A percentile compares a stretch with the other conserved stretches of the same genome.
These are phyloP conservation scores for Corythucha ciliata DNA, from an alignment of 2,888 invertebrate species.

Conservation along the genomic window DNA sequence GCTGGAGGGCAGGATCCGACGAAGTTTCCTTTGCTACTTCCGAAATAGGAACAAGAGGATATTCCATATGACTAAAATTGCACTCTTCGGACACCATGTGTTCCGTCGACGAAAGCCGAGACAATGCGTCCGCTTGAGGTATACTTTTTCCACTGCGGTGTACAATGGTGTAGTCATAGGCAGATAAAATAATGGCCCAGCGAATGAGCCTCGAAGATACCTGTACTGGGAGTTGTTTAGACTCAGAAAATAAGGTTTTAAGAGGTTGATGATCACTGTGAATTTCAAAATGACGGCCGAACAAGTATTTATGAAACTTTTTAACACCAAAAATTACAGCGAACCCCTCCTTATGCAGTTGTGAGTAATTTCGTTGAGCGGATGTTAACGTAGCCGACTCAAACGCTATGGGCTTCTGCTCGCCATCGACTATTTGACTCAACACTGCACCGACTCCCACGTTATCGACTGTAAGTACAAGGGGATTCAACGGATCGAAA, in stretches of 20 bases:
- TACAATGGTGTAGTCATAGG: neutral
- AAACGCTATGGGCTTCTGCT: constrained; percentile 9
- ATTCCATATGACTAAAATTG: neutral
- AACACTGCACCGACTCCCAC: constrained; percentile 23
- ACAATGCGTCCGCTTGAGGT: neutral
- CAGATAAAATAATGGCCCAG: constrained; percentile 5
- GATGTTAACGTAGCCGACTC: constrained; percentile 17
- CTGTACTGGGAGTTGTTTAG: neutral
- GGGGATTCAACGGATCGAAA: constrained; percentile 20
- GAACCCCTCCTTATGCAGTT: constrained; percentile 11
- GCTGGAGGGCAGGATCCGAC: neutral
- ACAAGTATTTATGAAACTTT: constrained; percentile 18
- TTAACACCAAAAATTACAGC: constrained; percentile 16
- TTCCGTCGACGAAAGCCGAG: too few relatives aligned
- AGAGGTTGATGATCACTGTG: constrained; percentile 8
- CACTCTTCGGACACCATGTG: neutral
- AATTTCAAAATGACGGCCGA: constrained; percentile 6
- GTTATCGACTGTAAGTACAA: constrained; percentile 21
- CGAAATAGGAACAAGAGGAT: neutral
- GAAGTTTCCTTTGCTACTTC: neutral
- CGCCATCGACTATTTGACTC: constrained; percentile 7
- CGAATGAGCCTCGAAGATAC: constrained; percentile 1
- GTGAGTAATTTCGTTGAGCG: constrained; percentile 12
- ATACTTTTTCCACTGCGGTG: neutral
- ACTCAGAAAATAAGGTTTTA: constrained; percentile 2